Conservation (phyloP, 2,797 vertebrate species). For the Trematocara caparti region DNA sequence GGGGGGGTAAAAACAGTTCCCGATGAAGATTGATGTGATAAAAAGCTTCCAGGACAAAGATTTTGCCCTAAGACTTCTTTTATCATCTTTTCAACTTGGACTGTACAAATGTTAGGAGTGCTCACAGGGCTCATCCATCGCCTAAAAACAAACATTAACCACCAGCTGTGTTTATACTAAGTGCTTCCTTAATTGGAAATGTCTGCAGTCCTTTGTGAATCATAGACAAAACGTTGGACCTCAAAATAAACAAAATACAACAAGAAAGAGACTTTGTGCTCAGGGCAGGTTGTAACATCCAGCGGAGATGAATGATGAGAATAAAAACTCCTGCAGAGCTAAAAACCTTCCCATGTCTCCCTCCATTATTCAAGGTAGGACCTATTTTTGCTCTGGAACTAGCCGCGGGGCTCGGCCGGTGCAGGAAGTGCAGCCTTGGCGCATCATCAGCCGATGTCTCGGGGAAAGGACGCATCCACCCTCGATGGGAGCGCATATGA, state of each 20-base stretch:
- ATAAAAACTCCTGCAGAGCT: neutral
- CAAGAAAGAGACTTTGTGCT: neutral
- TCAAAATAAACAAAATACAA: neutral
- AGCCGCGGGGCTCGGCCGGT: neutral
- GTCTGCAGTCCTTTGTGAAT: neutral
- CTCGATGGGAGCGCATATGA: neutral
- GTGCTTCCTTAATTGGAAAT: neutral
- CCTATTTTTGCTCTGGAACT: neutral
- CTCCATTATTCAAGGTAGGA: slow-evolving; percentile 26
- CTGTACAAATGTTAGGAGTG: neutral
- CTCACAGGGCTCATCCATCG: neutral
- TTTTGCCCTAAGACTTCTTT: neutral
- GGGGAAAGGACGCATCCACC: neutral
- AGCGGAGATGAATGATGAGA: neutral
- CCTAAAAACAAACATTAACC: neutral
- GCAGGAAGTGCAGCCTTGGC: neutral
- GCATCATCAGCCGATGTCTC: neutral
- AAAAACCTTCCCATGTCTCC: neutral
- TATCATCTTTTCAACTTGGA: neutral
- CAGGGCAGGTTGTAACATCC: neutral
- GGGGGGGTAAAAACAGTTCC: neutral
- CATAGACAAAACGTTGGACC: neutral
- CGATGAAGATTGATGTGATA: neutral
- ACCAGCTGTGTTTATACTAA: neutral
- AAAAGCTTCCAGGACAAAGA: neutral